phyloP scores from a whole-genome alignment of 2,888 invertebrate genomes.

The Eilema griseolum region DNA sequence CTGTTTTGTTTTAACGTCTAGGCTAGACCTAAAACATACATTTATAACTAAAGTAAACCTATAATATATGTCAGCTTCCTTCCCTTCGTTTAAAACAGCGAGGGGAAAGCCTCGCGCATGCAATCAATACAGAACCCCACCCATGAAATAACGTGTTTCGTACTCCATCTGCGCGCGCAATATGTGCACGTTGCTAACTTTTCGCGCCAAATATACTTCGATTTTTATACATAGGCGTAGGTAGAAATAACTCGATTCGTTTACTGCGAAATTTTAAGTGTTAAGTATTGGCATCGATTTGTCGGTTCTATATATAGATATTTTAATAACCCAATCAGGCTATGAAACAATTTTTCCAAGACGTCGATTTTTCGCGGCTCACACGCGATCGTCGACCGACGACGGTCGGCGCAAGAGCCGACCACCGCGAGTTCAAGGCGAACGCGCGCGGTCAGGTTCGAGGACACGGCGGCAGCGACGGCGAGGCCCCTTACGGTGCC shows the following conservation, averaged over 20 bases:
- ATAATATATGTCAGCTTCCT: conserved; percentile 64
- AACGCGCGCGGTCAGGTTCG: conserved; percentile 86
- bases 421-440: conserved; percentile 83
- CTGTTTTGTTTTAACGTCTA: background rate
- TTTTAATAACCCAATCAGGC: background rate
- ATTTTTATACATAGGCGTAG: background rate
- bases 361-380: conserved; percentile 69
- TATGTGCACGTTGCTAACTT: conserved; percentile 49
- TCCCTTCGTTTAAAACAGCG: conserved; percentile 60
- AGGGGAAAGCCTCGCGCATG: conserved; percentile 66
- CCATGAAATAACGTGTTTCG: conserved; percentile 43
- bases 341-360: conserved; percentile 56
- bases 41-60: conserved; percentile 1
- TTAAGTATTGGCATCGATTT: background rate
- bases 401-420: conserved; percentile 73
- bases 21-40: background rate
- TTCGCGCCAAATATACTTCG: conserved; percentile 65
- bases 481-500: conserved; percentile 75
- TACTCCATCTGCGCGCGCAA: conserved; percentile 73
- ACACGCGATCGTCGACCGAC: conserved; percentile 64
- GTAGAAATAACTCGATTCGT: background rate
- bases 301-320: background rate
- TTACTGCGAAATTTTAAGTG: background rate
- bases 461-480: conserved; percentile 73
- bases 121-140: conserved; percentile 80